These are phyloP conservation scores for Sitodiplosis mosellana DNA, from an alignment of 1,140 invertebrate genomes.

Conservation along the genomic window DNA sequence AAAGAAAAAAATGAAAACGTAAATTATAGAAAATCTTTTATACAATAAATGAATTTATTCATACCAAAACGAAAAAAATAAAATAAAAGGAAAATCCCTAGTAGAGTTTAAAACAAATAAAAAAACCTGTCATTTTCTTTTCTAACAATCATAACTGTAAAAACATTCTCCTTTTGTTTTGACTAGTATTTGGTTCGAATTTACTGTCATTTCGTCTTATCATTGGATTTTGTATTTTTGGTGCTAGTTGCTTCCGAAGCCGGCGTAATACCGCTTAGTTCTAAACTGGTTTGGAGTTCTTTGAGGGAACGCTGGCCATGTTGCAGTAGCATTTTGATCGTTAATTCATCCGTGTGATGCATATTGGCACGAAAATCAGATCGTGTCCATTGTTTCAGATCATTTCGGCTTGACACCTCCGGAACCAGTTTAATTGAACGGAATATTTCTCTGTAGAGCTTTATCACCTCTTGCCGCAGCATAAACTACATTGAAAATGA, in stretches of 20 bases:
- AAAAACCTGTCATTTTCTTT: too few relatives aligned
- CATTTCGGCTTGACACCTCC: constrained; percentile 35
- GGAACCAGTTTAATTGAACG: constrained; percentile 43
- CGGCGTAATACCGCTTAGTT: constrained; percentile 24
- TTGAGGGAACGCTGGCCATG: constrained; percentile 45
- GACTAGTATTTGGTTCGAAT: constrained; percentile 10
- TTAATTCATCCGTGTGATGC: constrained; percentile 42
- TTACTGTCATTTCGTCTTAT: too few relatives aligned
- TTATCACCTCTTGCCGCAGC: constrained; percentile 51
- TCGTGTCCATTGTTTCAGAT: constrained; percentile 48
- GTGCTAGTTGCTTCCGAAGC: too few relatives aligned
- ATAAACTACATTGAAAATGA: constrained; percentile 44
- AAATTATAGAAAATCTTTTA: too few relatives aligned
- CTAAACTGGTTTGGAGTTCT: constrained; percentile 42
- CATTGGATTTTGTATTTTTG: too few relatives aligned
- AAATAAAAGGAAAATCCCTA: background rate
- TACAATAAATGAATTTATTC: too few relatives aligned
- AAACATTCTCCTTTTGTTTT: constrained; percentile 1
- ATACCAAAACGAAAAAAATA: background rate
- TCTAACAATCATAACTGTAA: background rate
- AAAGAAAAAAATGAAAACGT: too few relatives aligned
- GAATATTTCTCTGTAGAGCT: constrained; percentile 52
- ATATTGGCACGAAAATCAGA: constrained; percentile 50
- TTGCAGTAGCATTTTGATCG: constrained; percentile 49
- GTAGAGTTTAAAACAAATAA: constrained; percentile 1